Percentiles rank a stretch among this genome's conserved stretches.
Evolutionary conservation across 2,797 vertebrate genomes (phyloP).

Genomic region (Astyanax mexicanus): DNA sequence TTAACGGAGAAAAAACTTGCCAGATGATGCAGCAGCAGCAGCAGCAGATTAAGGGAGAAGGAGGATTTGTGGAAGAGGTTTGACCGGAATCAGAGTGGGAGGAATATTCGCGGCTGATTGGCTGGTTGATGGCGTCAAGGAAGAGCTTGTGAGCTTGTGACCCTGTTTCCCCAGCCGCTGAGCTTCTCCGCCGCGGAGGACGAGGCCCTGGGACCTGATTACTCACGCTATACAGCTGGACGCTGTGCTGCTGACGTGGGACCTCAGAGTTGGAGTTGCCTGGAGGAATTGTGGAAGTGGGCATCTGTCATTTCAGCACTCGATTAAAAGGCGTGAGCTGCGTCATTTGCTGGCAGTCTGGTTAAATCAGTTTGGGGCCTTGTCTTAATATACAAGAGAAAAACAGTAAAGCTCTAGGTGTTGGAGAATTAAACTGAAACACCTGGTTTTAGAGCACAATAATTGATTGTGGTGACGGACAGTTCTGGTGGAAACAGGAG

Average conservation of each 20-base stretch:
- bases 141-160: conserved; percentile 57
- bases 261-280: neutral
- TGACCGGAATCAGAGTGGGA: conserved; percentile 19
- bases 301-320: conserved; percentile 31
- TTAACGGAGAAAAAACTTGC: conserved; percentile 47
- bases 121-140: conserved; percentile 29
- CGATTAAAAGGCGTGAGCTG: conserved; percentile 17
- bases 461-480: too few relatives aligned
- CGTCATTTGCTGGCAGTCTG: neutral
- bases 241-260: neutral
- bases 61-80: conserved; percentile 18
- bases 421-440: too few relatives aligned
- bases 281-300: conserved; percentile 25
- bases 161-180: conserved; percentile 63
- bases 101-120: conserved; percentile 16
- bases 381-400: neutral
- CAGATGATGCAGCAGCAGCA: conserved; percentile 26
- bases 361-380: conserved; percentile 16
- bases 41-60: conserved; percentile 28
- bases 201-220: conserved; percentile 44
- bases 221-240: conserved; percentile 44
- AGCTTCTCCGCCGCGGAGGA: conserved; percentile 63
- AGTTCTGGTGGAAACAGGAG: too few relatives aligned
- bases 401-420: too few relatives aligned
- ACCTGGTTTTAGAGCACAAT: too few relatives aligned